Evolutionary conservation across 2,797 vertebrate genomes (phyloP).

Genomic region (Ispidina picta): DNA sequence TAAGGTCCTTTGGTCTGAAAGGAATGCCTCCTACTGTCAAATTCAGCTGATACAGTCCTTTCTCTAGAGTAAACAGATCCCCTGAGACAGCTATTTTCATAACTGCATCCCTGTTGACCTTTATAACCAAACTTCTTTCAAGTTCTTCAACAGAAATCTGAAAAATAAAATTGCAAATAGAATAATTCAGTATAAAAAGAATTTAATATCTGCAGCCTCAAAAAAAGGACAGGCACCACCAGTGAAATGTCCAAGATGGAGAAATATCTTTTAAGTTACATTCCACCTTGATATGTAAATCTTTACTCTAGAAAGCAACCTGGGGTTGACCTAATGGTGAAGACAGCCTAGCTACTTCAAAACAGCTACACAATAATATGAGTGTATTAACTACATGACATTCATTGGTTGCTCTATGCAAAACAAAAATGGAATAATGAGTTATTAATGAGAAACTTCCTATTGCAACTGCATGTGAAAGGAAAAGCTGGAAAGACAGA

Average conservation of each 20-base stretch:
- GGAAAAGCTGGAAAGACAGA: not conserved
- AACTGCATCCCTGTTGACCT: conserved; percentile 94
- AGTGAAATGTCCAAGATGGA: not conserved
- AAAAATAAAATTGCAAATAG: not conserved
- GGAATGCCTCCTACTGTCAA: conserved; percentile 95
- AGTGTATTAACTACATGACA: not conserved
- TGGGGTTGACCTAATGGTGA: not conserved
- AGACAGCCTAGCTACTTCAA: not conserved
- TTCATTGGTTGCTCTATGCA: not conserved
- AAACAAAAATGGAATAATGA: not conserved
- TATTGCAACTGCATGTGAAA: not conserved
- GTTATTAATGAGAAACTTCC: not conserved
- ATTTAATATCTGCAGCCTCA: not conserved
- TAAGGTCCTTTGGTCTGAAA: conserved; percentile 87
- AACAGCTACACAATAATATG: not conserved
- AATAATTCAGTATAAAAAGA: not conserved
- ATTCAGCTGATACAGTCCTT: conserved; percentile 93
- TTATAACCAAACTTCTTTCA: conserved; percentile 89
- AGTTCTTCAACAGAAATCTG: conserved; percentile 97
- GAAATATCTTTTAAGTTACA: not conserved
- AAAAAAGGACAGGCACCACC: not conserved
- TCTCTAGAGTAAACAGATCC: conserved; percentile 88
- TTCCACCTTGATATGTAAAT: not conserved
- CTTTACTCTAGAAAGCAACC: not conserved
- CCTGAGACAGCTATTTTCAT: conserved; percentile 97